These are phyloP conservation scores for Rhagophthalmus giganteus DNA, from an alignment of 2,888 invertebrate genomes.

Conservation along the genomic window DNA sequence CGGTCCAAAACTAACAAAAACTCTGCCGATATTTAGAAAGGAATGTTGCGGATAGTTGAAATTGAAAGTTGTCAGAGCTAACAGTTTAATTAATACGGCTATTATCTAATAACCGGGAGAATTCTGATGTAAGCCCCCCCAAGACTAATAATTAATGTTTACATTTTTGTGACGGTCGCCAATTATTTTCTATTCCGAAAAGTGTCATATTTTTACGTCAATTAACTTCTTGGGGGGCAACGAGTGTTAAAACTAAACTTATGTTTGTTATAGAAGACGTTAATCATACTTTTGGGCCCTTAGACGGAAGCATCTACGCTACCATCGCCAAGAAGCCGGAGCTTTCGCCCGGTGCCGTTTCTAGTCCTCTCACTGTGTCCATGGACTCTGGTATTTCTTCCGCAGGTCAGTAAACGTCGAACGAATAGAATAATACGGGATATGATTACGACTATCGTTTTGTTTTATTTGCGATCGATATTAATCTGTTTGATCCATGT, in stretches of 20 bases:
- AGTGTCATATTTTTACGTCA: too few species aligned
- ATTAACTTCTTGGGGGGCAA: too few species aligned
- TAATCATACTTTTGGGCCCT: constrained; percentile 79
- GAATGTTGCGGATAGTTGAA: too few species aligned
- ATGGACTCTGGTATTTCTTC: constrained; percentile 91
- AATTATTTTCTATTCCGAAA: too few species aligned
- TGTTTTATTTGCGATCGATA: neutral
- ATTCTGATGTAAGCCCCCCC: too few species aligned
- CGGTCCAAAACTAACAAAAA: too few species aligned
- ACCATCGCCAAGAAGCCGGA: constrained; percentile 61
- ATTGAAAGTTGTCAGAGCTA: too few species aligned
- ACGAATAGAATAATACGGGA: neutral
- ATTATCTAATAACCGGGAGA: too few species aligned
- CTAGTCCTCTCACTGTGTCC: constrained; percentile 80
- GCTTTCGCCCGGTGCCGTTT: constrained; percentile 59
- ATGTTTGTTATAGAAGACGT: constrained; percentile 61
- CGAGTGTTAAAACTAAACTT: constrained; percentile 7
- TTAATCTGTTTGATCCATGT: constrained; percentile 11
- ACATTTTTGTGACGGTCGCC: too few species aligned
- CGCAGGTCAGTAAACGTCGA: constrained; percentile 56
- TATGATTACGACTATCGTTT: neutral
- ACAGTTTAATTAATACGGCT: too few species aligned
- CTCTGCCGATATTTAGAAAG: too few species aligned
- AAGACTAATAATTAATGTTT: too few species aligned
- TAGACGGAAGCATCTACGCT: constrained; percentile 91